These are phyloP conservation scores for Gallinago stenura DNA, from an alignment of 2,797 vertebrate genomes.

Conservation along the genomic window DNA sequence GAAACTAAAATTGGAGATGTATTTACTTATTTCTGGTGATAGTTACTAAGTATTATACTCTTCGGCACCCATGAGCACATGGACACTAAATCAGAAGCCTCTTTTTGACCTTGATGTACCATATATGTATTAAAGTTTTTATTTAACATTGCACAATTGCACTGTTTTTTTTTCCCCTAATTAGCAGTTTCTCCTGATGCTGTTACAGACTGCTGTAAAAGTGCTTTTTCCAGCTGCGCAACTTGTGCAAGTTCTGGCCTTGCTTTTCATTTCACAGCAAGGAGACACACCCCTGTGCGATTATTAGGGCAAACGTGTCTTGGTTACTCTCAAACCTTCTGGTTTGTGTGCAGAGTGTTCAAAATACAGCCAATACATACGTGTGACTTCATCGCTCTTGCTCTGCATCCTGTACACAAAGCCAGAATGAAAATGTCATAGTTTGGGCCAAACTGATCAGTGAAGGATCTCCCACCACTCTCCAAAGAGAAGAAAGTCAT, in stretches of 20 bases:
- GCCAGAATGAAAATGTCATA: neutral
- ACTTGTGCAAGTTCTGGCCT: neutral
- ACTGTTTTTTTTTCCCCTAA: neutral
- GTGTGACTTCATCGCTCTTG: neutral
- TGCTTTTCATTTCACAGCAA: neutral
- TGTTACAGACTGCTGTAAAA: neutral
- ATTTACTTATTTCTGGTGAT: neutral
- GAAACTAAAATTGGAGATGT: neutral
- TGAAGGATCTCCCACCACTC: neutral
- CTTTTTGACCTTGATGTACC: neutral
- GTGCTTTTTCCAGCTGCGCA: neutral
- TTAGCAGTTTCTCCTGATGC: neutral
- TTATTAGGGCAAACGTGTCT: neutral
- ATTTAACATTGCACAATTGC: neutral
- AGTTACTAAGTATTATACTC: neutral
- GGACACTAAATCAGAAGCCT: neutral
- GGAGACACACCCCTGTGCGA: neutral
- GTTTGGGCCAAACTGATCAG: neutral
- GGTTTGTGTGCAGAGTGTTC: neutral
- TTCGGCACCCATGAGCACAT: fast-evolving
- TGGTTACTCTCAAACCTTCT: neutral
- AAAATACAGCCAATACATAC: fast-evolving
- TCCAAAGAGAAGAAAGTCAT: neutral
- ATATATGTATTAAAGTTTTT: neutral
- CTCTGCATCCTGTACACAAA: neutral